Base-by-base conservation (phyloP, 2,888 invertebrate genomes). In the Hypena proboscidalis region DNA sequence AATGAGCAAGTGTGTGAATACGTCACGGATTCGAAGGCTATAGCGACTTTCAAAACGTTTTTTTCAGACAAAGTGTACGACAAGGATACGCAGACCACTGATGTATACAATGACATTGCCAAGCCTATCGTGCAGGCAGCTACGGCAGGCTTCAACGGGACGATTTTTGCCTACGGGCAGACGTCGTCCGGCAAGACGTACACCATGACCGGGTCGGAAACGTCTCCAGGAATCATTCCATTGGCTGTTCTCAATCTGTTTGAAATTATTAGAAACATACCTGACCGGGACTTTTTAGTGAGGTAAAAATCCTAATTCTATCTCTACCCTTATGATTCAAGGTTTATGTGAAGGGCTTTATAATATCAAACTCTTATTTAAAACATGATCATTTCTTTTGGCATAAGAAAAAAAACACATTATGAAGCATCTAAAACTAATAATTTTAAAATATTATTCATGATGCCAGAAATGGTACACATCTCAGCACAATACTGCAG, bases 81-180 rank as follows among this genome's bases (percentile, higher is more conserved):
- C 51, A 83, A 90, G 45, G 72, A 85, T 2, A 85, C 90, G 9
- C 90, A 88, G 27, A 96, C 95, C 23, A 72, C 80, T 33, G 89
- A 92, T 34, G 92, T 96, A 0, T 97, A 95, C 72, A 78, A 94
- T 53, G 91, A 90, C 40, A 87, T 95, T 55, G 95, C 94, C 0
- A 92, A 93, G 61, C 95, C 95, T 0, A 94, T 96, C 50, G 94
- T 96, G 1, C 92, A 94, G 50, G 92, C 95, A 0, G 93, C 94
- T 0, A 89, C 95, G 7, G 92, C 93, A 51, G 97, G 97, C 1
- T 94, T 96, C 63, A 96, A 97, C 77, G 97, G 96, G 1, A 97
- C 97, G 0, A 94, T 98, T 56, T 97, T 98, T 85, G 97, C 97
- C 0, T 98, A 98, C 77, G 97, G 97, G 4, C 97, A 97, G 80